Evolutionary conservation across 2,888 invertebrate species (phyloP).

Genomic region (Ochlodes sylvanus): DNA sequence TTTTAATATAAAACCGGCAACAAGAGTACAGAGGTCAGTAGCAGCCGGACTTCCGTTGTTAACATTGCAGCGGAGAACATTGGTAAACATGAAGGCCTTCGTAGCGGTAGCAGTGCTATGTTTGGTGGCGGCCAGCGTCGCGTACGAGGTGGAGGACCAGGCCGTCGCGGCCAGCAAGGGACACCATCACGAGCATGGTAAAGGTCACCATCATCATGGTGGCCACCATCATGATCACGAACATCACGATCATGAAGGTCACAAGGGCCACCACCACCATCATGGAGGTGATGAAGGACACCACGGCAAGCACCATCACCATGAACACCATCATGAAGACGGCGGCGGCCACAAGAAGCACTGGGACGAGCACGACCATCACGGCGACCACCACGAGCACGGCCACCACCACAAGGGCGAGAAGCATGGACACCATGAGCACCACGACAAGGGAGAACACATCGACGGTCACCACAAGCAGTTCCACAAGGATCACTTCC

Average conservation of each 20-base stretch:
- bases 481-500: constrained; percentile 94
- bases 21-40: constrained; percentile 69
- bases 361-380: constrained; percentile 90
- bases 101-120: constrained; percentile 64
- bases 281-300: constrained; percentile 91
- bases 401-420: constrained; percentile 92
- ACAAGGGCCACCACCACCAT: constrained; percentile 90
- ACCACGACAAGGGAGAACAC: constrained; percentile 93
- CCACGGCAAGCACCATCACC: constrained; percentile 91
- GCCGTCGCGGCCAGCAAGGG: constrained; percentile 82
- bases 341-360: constrained; percentile 92
- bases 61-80: constrained; percentile 21
- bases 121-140: constrained; percentile 64
- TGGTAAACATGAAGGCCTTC: constrained; percentile 53
- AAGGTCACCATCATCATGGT: constrained; percentile 87
- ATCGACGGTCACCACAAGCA: constrained; percentile 93
- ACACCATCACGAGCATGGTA: constrained; percentile 85
- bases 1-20: constrained; percentile 76
- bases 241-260: constrained; percentile 90
- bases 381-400: constrained; percentile 90
- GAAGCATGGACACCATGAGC: constrained; percentile 84
- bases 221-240: constrained; percentile 89
- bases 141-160: constrained; percentile 62
- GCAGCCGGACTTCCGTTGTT: constrained; percentile 69
- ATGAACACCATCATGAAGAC: constrained; percentile 89